A percentile compares a stretch with the other conserved stretches of the same genome.
Evolutionary conservation across 2,113 vertebrate species (phyloP).

Genomic region (Tauraco erythrolophus): DNA sequence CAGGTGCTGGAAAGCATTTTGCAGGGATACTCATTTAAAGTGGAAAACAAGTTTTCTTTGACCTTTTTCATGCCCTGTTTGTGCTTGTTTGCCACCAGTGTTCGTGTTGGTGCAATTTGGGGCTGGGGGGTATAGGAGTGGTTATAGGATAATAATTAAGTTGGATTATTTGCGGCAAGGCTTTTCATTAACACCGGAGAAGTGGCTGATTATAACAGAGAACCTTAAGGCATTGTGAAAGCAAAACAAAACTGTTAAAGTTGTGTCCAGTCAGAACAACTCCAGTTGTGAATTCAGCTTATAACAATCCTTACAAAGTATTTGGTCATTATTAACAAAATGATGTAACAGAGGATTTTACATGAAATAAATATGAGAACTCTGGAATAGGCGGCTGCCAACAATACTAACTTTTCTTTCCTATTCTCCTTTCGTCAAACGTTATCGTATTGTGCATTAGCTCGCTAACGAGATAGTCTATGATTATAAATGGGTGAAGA

Average conservation of each 20-base stretch:
- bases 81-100: constrained; percentile 34
- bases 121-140: constrained; percentile 53
- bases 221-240: constrained; percentile 38
- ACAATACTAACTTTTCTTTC: neutral
- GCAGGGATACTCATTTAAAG: neutral
- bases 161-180: constrained; percentile 14
- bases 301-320: neutral
- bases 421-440: neutral
- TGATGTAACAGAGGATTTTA: constrained; percentile 41
- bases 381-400: neutral
- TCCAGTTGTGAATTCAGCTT: constrained; percentile 8
- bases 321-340: constrained; percentile 41
- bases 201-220: constrained; percentile 9
- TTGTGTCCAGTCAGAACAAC: constrained; percentile 58
- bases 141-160: constrained; percentile 37
- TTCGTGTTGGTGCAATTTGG: constrained; percentile 43
- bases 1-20: neutral
- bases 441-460: neutral
- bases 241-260: constrained; percentile 55
- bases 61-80: constrained; percentile 42
- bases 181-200: constrained; percentile 54
- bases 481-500: neutral
- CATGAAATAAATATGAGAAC: constrained; percentile 42
- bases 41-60: constrained; percentile 37
- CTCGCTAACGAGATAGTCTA: neutral